Conservation (phyloP, 1,140 invertebrate species). For the Eupristina koningsbergeri region DNA sequence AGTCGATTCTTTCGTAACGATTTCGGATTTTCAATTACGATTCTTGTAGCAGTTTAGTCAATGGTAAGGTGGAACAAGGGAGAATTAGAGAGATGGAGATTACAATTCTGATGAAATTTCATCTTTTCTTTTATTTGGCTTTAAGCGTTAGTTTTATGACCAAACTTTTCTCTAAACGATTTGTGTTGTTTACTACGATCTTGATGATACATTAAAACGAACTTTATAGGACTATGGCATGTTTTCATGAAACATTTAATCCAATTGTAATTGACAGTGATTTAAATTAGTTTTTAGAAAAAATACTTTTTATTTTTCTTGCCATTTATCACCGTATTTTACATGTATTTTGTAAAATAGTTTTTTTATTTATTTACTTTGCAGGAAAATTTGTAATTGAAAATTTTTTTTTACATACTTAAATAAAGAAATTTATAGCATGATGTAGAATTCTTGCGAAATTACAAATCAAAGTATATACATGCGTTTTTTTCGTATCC, state of each 20-base stretch:
- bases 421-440: background rate
- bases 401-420: background rate
- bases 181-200: background rate
- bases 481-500: background rate
- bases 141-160: background rate
- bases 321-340: too few relatives aligned
- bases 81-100: background rate
- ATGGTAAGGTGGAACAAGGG: background rate
- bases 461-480: background rate
- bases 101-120: slow-evolving; percentile 35
- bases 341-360: background rate
- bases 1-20: slow-evolving; percentile 39
- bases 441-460: background rate
- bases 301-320: background rate
- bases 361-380: background rate
- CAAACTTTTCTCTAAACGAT: slow-evolving; percentile 10
- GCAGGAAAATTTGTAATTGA: background rate
- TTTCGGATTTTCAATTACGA: slow-evolving; percentile 50
- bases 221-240: background rate
- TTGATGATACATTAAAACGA: slow-evolving; percentile 5
- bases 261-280: background rate
- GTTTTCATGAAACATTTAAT: slow-evolving; percentile 3
- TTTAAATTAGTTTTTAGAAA: background rate
- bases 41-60: slow-evolving; percentile 4
- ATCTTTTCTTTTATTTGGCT: slow-evolving; percentile 22